Evolutionary conservation across 2,113 vertebrate genomes (phyloP).

Genomic region (Emydura subglobosa): DNA sequence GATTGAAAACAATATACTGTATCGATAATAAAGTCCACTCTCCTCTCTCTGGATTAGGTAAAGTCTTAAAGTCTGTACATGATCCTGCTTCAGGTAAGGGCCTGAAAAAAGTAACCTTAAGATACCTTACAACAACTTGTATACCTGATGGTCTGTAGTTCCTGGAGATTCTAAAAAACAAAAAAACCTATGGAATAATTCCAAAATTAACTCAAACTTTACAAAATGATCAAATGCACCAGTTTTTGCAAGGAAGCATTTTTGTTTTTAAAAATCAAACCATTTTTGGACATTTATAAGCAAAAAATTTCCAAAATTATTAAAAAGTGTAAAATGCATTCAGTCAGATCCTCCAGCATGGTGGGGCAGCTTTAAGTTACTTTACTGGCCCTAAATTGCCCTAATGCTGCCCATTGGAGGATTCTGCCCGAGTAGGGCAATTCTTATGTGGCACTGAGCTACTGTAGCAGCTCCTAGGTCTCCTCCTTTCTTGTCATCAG

Average conservation of each 20-base stretch:
- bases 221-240: neutral
- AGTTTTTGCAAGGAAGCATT: neutral
- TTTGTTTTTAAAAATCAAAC: neutral
- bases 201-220: neutral
- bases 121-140: accelerated
- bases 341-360: neutral
- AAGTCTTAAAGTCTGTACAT: neutral
- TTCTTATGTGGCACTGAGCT: neutral
- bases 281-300: neutral
- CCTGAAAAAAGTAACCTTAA: neutral
- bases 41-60: neutral
- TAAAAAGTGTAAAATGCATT: accelerated
- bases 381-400: neutral
- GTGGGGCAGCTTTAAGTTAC: neutral
- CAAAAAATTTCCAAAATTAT: neutral
- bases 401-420: neutral
- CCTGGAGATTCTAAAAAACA: neutral
- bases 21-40: neutral
- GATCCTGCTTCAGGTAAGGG: neutral
- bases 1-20: no score
- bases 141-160: neutral
- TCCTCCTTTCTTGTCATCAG: conserved; percentile 14
- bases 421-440: conserved; percentile 7
- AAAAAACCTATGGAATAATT: neutral
- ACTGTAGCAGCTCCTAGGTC: neutral